Conservation (phyloP, 2,888 invertebrate genomes). For the Ectropis crepuscularia region DNA sequence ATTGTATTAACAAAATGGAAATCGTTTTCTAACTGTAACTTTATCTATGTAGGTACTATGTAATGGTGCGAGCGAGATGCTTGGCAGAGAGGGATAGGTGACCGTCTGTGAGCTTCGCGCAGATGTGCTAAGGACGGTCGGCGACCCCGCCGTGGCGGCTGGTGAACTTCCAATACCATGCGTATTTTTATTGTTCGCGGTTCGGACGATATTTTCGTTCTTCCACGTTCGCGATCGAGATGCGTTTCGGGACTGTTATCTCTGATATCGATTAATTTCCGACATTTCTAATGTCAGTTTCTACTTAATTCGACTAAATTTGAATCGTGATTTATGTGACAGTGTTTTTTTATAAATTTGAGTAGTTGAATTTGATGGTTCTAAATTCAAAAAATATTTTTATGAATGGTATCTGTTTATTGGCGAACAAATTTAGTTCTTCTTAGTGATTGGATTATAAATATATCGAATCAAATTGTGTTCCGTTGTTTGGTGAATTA, state of each 20-base stretch:
- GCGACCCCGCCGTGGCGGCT: constrained; percentile 79
- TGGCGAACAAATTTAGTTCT: too few species aligned
- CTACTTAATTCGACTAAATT: not conserved
- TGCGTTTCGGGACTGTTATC: constrained; percentile 39
- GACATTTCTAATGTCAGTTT: constrained; percentile 9
- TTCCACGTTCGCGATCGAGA: constrained; percentile 48
- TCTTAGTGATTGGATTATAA: too few species aligned
- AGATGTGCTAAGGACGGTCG: constrained; percentile 83
- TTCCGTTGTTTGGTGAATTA: constrained; percentile 3
- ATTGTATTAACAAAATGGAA: constrained; percentile 43
- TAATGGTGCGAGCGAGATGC: constrained; percentile 54
- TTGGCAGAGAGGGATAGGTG: constrained; percentile 68
- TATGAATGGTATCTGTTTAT: not conserved
- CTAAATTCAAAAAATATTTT: not conserved
- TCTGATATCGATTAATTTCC: constrained; percentile 34
- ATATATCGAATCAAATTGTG: not conserved
- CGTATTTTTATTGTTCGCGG: constrained; percentile 61
- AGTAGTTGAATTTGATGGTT: not conserved
- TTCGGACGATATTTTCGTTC: constrained; percentile 45
- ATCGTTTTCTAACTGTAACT: constrained; percentile 34
- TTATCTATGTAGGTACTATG: constrained; percentile 34
- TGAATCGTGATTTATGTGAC: not conserved
- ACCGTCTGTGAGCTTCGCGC: constrained; percentile 67
- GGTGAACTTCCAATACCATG: constrained; percentile 82
- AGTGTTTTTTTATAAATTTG: not conserved